Conservation (phyloP, 2,888 invertebrate species). For the Anticlea derivata region DNA sequence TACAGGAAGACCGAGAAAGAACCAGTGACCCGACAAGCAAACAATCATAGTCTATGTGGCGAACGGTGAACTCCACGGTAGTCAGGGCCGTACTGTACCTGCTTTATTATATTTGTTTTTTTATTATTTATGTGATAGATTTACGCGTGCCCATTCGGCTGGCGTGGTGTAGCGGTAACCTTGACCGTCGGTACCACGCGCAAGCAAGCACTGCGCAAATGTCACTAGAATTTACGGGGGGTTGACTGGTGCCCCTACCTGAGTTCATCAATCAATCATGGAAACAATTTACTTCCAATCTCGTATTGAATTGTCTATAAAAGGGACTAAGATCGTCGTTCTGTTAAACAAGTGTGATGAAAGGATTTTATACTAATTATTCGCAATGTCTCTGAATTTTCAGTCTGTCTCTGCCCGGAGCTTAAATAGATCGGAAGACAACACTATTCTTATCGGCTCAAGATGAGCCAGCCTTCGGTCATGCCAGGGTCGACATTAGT, state of each 20-base stretch:
- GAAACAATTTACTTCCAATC: background rate
- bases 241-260: background rate
- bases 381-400: too few species aligned
- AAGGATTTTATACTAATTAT: too few species aligned
- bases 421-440: too few species aligned
- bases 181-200: conserved; percentile 34
- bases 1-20: too few species aligned
- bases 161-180: conserved; percentile 25
- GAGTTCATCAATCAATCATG: background rate
- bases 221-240: conserved; percentile 19
- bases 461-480: background rate
- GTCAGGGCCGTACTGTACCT: background rate
- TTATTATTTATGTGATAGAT: conserved; percentile 11
- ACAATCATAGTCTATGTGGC: too few species aligned
- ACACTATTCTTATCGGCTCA: too few species aligned
- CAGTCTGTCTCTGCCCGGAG: too few species aligned
- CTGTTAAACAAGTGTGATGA: too few species aligned
- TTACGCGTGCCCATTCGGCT: conserved; percentile 12
- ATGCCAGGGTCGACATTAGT: background rate
- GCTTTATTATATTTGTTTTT: background rate
- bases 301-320: too few species aligned
- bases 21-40: too few species aligned
- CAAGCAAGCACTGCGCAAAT: conserved; percentile 28
- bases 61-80: background rate
- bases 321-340: too few species aligned